Evolutionary conservation across 2,797 vertebrate species (phyloP).

Genomic region (Phataginus tricuspis): DNA sequence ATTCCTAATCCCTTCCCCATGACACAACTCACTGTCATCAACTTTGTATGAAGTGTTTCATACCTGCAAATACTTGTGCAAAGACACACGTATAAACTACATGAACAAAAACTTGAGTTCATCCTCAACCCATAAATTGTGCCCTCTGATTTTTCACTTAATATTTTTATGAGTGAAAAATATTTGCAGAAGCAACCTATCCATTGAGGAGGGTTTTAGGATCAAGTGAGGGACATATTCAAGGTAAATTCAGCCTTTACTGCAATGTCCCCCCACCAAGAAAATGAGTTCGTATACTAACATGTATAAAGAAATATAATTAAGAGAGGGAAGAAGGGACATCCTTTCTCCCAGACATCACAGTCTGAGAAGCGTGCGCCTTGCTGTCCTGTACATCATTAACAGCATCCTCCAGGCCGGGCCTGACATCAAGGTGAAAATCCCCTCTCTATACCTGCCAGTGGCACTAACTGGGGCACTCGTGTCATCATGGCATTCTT

Average conservation of each 20-base stretch:
- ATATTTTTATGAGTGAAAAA: not conserved
- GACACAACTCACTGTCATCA: not conserved
- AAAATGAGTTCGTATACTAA: not conserved
- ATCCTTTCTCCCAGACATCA: not conserved
- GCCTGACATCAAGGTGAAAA: not conserved
- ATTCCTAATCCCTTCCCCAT: not conserved
- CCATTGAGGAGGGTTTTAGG: not conserved
- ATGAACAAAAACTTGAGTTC: not conserved
- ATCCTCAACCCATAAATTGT: not conserved
- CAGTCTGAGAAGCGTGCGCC: not conserved
- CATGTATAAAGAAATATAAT: not conserved
- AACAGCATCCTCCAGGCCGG: not conserved
- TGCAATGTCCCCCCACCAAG: not conserved
- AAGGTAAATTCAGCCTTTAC: not conserved
- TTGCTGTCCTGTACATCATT: not conserved
- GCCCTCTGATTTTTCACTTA: not conserved
- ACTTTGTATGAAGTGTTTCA: not conserved
- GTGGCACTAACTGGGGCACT: accelerated
- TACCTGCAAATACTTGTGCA: not conserved
- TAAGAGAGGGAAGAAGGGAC: not conserved
- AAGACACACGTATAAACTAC: not conserved
- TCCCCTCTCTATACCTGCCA: not conserved
- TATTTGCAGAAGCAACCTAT: not conserved
- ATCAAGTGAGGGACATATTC: not conserved
- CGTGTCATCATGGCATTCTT: accelerated